Conservation (phyloP, 2,113 vertebrate genomes). For the Ictalurus punctatus region DNA sequence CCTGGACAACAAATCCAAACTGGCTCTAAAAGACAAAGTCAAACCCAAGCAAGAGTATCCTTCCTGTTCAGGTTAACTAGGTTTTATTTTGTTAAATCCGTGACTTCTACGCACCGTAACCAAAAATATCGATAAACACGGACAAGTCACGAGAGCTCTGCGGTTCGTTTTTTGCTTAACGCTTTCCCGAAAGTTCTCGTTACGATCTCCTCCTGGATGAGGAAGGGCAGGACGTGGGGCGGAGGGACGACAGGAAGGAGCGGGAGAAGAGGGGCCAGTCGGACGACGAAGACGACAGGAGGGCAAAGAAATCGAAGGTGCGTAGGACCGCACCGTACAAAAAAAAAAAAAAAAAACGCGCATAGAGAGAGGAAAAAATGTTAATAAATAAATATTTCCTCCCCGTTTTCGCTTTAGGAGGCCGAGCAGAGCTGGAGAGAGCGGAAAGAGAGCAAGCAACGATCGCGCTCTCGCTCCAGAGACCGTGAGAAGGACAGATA, state of each 20-base stretch:
- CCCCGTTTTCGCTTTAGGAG: conserved; percentile 52
- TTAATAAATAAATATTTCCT: neutral
- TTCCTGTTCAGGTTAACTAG: conserved; percentile 54
- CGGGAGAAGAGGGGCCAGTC: conserved; percentile 85
- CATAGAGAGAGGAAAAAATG: too few species aligned
- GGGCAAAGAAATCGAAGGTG: conserved; percentile 85
- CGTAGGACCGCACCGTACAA: too few species aligned
- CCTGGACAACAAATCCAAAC: conserved; percentile 77
- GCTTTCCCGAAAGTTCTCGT: conserved; percentile 71
- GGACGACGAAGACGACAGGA: conserved; percentile 81
- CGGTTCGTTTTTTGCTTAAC: conserved; percentile 67
- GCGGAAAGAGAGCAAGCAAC: conserved; percentile 68
- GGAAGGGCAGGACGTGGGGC: conserved; percentile 72
- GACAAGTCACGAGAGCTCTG: neutral
- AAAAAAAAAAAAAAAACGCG: too few species aligned
- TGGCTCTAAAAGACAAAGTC: conserved; percentile 87
- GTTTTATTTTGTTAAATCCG: neutral
- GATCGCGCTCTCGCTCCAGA: conserved; percentile 75
- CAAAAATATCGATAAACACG: neutral
- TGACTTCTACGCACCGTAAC: neutral
- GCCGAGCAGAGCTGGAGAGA: conserved; percentile 74
- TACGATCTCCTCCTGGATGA: conserved; percentile 89
- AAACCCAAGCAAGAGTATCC: conserved; percentile 96
- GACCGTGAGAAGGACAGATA: conserved; percentile 70
- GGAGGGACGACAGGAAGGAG: conserved; percentile 79